A percentile compares a stretch with the other conserved stretches of the same genome.
Evolutionary conservation across 2,113 vertebrate genomes (phyloP).

Genomic region (Mesitornis unicolor): DNA sequence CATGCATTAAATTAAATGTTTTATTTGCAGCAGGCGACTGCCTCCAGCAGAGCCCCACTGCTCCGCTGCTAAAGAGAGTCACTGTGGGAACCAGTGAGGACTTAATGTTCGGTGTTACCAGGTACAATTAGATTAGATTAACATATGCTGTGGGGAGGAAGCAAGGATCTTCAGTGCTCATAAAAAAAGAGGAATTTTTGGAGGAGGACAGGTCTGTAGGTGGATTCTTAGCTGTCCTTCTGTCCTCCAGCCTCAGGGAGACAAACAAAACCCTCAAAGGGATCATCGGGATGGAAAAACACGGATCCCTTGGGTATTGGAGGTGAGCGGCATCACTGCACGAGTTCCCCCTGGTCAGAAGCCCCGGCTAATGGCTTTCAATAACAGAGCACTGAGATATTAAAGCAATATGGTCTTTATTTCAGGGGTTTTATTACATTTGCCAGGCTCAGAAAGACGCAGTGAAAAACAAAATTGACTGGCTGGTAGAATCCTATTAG

Average conservation of each 20-base stretch:
- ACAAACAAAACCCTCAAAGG: neutral
- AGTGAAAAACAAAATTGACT: neutral
- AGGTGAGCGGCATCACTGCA: neutral
- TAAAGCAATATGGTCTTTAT: neutral
- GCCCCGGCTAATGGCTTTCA: neutral
- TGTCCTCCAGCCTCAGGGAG: too few species aligned
- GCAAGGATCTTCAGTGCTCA: too few species aligned
- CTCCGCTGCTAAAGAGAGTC: neutral
- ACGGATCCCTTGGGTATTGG: rapidly evolving
- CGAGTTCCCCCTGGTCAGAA: rapidly evolving
- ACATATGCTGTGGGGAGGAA: neutral
- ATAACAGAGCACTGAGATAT: neutral
- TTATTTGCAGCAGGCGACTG: neutral
- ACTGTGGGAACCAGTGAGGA: neutral
- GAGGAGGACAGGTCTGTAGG: neutral
- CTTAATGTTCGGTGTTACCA: neutral
- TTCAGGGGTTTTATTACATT: neutral
- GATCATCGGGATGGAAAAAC: neutral
- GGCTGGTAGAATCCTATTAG: neutral
- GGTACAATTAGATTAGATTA: neutral
- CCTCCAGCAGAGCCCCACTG: neutral
- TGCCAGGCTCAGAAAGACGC: neutral
- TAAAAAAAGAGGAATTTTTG: neutral
- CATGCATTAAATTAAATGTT: neutral
- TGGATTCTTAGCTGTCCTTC: neutral